Percentiles rank a stretch among this genome's conserved stretches.
phyloP scores from a whole-genome alignment of 2,797 vertebrate genomes.

The Cetoscarus ocellatus region DNA sequence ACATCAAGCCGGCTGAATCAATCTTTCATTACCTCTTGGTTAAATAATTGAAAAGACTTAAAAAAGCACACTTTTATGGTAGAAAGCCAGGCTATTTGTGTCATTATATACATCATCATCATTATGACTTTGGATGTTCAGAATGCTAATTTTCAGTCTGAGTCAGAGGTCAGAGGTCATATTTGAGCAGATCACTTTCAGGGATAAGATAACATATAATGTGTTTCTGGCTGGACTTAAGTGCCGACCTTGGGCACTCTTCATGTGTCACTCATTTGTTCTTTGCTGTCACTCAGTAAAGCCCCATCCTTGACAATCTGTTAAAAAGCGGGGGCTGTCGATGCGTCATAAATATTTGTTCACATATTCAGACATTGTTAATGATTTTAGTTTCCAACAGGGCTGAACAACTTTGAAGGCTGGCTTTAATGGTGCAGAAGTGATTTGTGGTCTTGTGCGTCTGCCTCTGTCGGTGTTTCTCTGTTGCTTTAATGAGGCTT shows the following conservation, averaged over 20 bases:
- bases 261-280: conserved; percentile 37
- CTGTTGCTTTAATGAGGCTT: conserved; percentile 52
- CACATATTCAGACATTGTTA: conserved; percentile 56
- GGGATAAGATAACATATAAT: conserved; percentile 19
- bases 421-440: conserved; percentile 56
- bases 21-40: background rate
- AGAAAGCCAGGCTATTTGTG: background rate
- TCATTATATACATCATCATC: conserved; percentile 19
- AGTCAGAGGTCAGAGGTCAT: conserved; percentile 18
- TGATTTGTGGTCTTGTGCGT: conserved; percentile 60
- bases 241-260: conserved; percentile 40
- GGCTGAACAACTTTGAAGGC: conserved; percentile 48
- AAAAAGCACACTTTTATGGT: background rate
- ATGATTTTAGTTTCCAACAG: conserved; percentile 58
- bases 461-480: conserved; percentile 41
- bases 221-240: conserved; percentile 6
- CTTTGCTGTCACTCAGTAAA: background rate
- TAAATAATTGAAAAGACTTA: background rate
- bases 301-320: conserved; percentile 37
- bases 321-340: conserved; percentile 17
- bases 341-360: conserved; percentile 57
- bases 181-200: conserved; percentile 37
- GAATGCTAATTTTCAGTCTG: conserved; percentile 2
- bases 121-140: background rate
- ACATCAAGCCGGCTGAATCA: background rate